Conservation (phyloP, 2,113 vertebrate species). For the Amphilophus citrinellus region DNA sequence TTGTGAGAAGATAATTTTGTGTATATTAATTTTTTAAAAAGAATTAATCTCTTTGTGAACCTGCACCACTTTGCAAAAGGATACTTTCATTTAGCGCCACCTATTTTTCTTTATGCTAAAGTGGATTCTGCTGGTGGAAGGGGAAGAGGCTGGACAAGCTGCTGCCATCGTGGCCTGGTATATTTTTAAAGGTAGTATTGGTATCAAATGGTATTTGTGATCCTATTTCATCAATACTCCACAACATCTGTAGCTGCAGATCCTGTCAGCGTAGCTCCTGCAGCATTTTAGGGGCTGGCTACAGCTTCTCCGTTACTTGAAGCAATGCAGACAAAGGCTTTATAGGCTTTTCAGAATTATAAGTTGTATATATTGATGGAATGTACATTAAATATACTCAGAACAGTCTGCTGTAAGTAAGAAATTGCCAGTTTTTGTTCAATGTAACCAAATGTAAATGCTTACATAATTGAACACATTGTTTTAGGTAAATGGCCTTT, state of each 20-base stretch:
- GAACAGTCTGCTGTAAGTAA: conserved; percentile 18
- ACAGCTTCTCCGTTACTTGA: conserved; percentile 22
- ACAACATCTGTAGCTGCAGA: conserved; percentile 51
- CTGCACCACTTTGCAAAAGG: conserved; percentile 86
- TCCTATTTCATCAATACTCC: conserved; percentile 69
- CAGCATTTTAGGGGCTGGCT: conserved; percentile 25
- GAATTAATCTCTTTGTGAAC: conserved; percentile 92
- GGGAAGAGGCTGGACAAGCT: conserved; percentile 97
- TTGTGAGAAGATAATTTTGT: neutral
- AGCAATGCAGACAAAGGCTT: conserved; percentile 24
- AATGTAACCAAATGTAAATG: conserved; percentile 54
- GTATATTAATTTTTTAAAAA: neutral
- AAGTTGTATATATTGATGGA: conserved; percentile 46
- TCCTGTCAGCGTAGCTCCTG: conserved; percentile 23
- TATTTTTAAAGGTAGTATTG: conserved; percentile 99
- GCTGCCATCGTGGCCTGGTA: conserved; percentile 96
- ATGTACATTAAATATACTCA: conserved; percentile 33
- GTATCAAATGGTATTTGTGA: conserved; percentile 86
- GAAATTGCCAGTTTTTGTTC: conserved; percentile 24
- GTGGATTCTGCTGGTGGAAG: conserved; percentile 98
- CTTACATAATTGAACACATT: conserved; percentile 66
- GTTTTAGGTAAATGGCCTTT: conserved; percentile 66
- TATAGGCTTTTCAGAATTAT: conserved; percentile 3
- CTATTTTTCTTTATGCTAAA: conserved; percentile 99
- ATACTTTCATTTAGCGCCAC: conserved; percentile 96